These are phyloP conservation scores for Arnoldichthys spilopterus DNA, from an alignment of 2,797 vertebrate species.

Conservation along the genomic window DNA sequence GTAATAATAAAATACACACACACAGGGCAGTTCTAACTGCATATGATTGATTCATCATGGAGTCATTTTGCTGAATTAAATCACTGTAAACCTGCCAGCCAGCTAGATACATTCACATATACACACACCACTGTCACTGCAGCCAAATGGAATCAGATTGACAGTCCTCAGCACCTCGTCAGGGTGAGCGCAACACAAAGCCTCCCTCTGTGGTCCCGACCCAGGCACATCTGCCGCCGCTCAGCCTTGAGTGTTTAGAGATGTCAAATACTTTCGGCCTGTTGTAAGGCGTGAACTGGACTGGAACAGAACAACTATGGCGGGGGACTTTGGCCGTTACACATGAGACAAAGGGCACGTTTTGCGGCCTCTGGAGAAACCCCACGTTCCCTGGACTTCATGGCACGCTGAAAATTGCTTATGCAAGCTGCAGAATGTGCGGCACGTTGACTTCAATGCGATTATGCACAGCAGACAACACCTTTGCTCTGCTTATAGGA, in stretches of 20 bases:
- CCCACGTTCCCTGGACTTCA: constrained; percentile 56
- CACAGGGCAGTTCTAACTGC: too few species aligned
- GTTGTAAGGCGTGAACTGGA: constrained; percentile 78
- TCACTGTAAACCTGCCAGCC: neutral
- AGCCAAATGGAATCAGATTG: constrained; percentile 63
- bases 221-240: constrained; percentile 74
- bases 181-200: constrained; percentile 67
- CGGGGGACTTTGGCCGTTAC: constrained; percentile 64
- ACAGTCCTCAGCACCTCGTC: constrained; percentile 63
- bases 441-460: constrained; percentile 61
- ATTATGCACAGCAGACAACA: constrained; percentile 35
- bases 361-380: constrained; percentile 62
- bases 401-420: constrained; percentile 59
- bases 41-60: too few species aligned
- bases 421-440: constrained; percentile 61
- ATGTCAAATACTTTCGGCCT: constrained; percentile 81
- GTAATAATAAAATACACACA: too few species aligned
- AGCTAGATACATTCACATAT: neutral
- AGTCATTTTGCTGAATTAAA: neutral
- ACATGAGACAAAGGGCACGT: constrained; percentile 66
- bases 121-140: constrained; percentile 38
- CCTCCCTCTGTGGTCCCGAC: constrained; percentile 70
- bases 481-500: constrained; percentile 45
- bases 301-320: constrained; percentile 74
- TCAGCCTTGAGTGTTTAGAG: constrained; percentile 70